A percentile compares a stretch with the other conserved stretches of the same genome.
Conservation (phyloP, 2,888 invertebrate species). For the Caenorhabditis sp. region DNA sequence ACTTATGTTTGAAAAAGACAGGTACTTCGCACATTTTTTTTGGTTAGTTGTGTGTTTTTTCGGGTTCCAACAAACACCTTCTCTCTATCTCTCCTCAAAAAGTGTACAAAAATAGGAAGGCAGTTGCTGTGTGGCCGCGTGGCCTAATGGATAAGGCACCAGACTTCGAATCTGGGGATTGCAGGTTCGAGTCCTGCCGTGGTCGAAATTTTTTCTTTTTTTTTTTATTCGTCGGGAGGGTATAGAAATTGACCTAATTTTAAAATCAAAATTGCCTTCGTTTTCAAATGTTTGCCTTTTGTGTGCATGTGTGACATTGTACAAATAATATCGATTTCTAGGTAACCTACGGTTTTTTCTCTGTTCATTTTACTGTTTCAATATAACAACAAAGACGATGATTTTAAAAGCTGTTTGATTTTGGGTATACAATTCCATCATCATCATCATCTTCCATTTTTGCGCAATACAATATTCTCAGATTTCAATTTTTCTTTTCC, state of each 20-base stretch:
- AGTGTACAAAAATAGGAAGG: background rate
- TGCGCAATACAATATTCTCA: background rate
- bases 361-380: background rate
- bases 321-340: conserved; percentile 3
- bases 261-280: background rate
- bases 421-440: no score
- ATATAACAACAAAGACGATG: no score
- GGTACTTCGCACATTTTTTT: background rate
- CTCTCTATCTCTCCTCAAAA: background rate
- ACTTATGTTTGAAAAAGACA: background rate
- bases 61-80: background rate
- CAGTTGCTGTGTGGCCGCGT: conserved; percentile 43
- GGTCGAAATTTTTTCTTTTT: conserved; percentile 46
- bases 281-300: conserved; percentile 1
- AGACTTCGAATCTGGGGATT: conserved; percentile 59
- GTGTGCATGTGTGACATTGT: background rate
- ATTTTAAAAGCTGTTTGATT: no score
- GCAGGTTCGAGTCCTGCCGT: conserved; percentile 55
- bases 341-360: background rate
- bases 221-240: background rate
- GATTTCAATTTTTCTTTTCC: background rate
- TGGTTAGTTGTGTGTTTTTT: background rate
- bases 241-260: background rate
- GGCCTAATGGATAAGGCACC: conserved; percentile 61
- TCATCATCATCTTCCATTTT: background rate